phyloP scores from a whole-genome alignment of 2,797 vertebrate species.

The Ctenopoma multispine region DNA sequence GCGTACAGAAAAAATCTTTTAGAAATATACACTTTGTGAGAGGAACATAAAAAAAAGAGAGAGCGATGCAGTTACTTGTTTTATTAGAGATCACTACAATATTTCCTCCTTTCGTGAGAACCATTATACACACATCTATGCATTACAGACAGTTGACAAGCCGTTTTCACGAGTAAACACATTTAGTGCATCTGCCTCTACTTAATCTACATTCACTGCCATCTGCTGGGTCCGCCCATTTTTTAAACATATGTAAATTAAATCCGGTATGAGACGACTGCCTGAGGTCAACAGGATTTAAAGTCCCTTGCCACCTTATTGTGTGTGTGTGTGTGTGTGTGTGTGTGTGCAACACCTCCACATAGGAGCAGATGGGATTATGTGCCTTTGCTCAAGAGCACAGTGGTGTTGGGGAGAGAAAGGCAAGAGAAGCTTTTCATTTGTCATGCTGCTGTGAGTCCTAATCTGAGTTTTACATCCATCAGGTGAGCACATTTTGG shows the following conservation, averaged over 20 bases:
- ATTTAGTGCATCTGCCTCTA: conserved; percentile 17
- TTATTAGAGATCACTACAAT: neutral
- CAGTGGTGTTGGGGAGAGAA: too few relatives aligned
- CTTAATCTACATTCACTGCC: conserved; percentile 15
- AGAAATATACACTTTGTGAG: too few relatives aligned
- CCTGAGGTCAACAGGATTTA: conserved; percentile 41
- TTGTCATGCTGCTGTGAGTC: too few relatives aligned
- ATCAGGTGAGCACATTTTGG: neutral
- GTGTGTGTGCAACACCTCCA: too few relatives aligned
- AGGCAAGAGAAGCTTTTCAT: too few relatives aligned
- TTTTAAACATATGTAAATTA: conserved; percentile 43
- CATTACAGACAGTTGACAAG: neutral
- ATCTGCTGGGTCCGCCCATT: conserved; percentile 8
- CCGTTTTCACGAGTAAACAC: conserved; percentile 20
- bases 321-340: neutral
- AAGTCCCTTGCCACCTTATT: conserved; percentile 7
- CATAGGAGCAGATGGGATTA: too few relatives aligned
- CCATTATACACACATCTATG: neutral
- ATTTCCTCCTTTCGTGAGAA: neutral
- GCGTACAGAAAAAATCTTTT: too few relatives aligned
- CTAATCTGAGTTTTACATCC: neutral
- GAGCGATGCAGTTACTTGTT: too few relatives aligned
- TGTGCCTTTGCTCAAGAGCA: too few relatives aligned
- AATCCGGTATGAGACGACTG: conserved; percentile 19
- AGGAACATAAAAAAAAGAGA: too few relatives aligned